Conservation (phyloP, 2,797 vertebrate species). For the Protonibea diacanthus region DNA sequence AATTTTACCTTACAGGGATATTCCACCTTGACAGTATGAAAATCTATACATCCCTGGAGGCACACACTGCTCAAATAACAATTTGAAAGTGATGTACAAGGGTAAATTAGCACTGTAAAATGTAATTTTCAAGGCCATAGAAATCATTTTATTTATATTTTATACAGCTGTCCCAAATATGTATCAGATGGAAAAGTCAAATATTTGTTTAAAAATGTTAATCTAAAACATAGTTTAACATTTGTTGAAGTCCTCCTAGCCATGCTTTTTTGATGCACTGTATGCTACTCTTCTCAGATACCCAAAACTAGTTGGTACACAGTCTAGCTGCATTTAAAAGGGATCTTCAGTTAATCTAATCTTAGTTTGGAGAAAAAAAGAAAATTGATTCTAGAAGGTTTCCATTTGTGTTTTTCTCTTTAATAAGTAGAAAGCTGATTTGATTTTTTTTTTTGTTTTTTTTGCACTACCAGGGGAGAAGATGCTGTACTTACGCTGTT, state of each 20-base stretch:
- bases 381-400: too few species aligned
- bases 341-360: not conserved
- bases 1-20: not conserved
- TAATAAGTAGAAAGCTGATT: too few species aligned
- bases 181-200: not conserved
- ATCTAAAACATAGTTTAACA: not conserved
- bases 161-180: not conserved
- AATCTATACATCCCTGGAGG: constrained; percentile 9
- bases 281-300: not conserved
- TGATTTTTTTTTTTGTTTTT: too few species aligned
- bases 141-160: not conserved
- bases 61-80: constrained; percentile 8
- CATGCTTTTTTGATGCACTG: not conserved
- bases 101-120: constrained; percentile 4
- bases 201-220: too few species aligned
- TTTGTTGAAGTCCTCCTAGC: not conserved
- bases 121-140: not conserved
- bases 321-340: not conserved
- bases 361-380: too few species aligned
- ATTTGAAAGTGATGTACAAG: not conserved
- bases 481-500: too few species aligned
- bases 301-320: not conserved
- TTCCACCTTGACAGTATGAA: not conserved
- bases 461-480: too few species aligned
- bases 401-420: too few species aligned